Evolutionary conservation across 2,113 vertebrate genomes (phyloP).

Genomic region (Upupa epops): DNA sequence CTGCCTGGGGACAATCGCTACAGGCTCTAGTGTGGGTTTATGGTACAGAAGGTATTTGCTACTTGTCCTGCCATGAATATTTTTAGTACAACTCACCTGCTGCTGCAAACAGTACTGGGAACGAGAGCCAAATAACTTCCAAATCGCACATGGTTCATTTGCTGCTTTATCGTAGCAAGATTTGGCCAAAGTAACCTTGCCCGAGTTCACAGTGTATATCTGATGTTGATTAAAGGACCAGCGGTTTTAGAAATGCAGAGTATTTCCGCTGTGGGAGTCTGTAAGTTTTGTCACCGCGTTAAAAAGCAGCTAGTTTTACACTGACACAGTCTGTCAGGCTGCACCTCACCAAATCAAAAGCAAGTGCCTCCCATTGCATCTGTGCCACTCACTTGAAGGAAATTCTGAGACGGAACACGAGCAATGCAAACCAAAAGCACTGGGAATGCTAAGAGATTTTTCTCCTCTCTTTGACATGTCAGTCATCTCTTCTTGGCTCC

Average conservation of each 20-base stretch:
- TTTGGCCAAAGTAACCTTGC: neutral
- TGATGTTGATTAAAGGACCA: neutral
- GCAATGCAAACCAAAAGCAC: neutral
- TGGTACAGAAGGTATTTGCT: neutral
- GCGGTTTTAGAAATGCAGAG: neutral
- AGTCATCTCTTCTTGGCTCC: neutral
- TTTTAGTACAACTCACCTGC: accelerated
- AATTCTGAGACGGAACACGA: neutral
- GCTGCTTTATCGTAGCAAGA: neutral
- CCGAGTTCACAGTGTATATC: neutral
- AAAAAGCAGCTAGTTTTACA: neutral
- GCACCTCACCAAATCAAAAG: neutral
- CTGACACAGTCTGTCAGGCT: neutral
- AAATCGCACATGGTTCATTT: neutral
- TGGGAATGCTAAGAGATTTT: neutral
- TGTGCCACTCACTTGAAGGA: neutral
- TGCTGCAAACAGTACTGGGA: neutral
- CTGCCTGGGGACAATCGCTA: neutral
- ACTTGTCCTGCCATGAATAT: neutral
- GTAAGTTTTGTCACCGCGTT: neutral
- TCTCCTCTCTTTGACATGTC: neutral
- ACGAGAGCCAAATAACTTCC: neutral
- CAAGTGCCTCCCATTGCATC: neutral
- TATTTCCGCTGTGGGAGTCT: neutral
- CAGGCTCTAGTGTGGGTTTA: neutral